These are phyloP conservation scores for Hypanus sabinus DNA, from an alignment of 2,113 vertebrate genomes.

Conservation along the genomic window DNA sequence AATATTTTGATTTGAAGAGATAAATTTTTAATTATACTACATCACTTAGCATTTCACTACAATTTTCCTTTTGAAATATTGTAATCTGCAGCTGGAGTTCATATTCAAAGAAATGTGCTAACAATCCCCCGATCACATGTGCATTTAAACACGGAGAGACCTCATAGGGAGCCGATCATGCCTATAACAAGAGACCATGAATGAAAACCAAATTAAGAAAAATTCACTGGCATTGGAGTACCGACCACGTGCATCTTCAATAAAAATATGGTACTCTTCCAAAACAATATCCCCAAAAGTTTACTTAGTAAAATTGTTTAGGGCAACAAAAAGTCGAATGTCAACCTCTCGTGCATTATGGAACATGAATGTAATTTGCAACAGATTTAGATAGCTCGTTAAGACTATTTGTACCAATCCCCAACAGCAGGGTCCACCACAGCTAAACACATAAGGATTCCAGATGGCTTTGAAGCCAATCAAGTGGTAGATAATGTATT, in stretches of 20 bases:
- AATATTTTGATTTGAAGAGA: not conserved
- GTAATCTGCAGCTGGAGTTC: not conserved
- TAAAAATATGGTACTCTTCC: slow-evolving; percentile 6
- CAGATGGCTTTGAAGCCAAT: slow-evolving; percentile 14
- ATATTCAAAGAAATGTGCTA: not conserved
- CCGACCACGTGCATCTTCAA: not conserved
- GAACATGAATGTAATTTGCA: slow-evolving; percentile 23
- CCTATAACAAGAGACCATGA: not conserved
- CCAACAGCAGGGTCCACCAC: slow-evolving; percentile 1
- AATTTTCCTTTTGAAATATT: not conserved
- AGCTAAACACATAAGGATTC: slow-evolving; percentile 32
- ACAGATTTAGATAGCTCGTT: slow-evolving; percentile 35
- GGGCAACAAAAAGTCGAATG: not conserved
- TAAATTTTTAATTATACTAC: not conserved
- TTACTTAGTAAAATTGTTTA: slow-evolving; percentile 12
- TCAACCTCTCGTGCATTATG: slow-evolving; percentile 16
- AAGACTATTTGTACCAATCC: slow-evolving; percentile 5
- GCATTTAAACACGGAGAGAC: not conserved
- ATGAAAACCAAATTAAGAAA: not conserved
- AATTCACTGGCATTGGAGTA: not conserved
- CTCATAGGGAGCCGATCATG: not conserved
- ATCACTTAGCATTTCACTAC: not conserved
- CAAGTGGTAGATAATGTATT: slow-evolving; percentile 23
- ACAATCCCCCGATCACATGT: not conserved
- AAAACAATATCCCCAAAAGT: slow-evolving; percentile 26